Evolutionary conservation across 2,888 invertebrate species (phyloP), one percentile per base, ranked within the genome.

Genomic region (Cryptus armator): DNA sequence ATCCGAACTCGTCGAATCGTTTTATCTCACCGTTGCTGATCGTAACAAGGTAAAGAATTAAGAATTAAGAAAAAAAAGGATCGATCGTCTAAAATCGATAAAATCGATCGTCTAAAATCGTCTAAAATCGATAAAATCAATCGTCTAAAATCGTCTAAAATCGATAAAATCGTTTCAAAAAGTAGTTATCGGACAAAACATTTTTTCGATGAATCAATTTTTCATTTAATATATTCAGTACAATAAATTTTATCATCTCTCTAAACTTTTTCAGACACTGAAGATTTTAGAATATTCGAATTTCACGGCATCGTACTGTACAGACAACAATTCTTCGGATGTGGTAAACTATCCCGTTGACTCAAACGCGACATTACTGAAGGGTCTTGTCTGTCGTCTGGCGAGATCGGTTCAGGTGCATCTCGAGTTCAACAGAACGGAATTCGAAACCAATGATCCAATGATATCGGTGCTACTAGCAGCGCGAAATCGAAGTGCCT

Each of bases 261-360:
- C 0, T 62, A 14, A 12, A 14, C 0, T 29, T 70, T 80, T 86
- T 16, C 82, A 92, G 92, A 89, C 89, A 0, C 43, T 93, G 44
- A 89, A 90, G 16, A 90, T 93, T 74, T 77, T 93, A 37, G 92
- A 92, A 67, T 91, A 89, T 72, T 87, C 91, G 19, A 92, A 92
- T 85, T 91, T 93, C 75, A 90, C 90, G 43, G 80, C 79, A 62
- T 81, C 87, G 16, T 91, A 92, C 66, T 93, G 93, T 85, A 80
- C 44, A 29, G 82, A 88, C 14, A 43, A 86, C 7, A 86, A 84
- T 51, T 46, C 91, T 3, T 88, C 88, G 7, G 81, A 87, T 46
- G 86, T 92, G 56, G 66, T 93, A 43, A 91, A 89, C 87, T 93
- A 90, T 78, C 92, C 93, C 9, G 66, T 37, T n/a, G 85, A 86